Evolutionary conservation across 2,888 invertebrate genomes (phyloP).

Genomic region (Gandaritis pyraliata): DNA sequence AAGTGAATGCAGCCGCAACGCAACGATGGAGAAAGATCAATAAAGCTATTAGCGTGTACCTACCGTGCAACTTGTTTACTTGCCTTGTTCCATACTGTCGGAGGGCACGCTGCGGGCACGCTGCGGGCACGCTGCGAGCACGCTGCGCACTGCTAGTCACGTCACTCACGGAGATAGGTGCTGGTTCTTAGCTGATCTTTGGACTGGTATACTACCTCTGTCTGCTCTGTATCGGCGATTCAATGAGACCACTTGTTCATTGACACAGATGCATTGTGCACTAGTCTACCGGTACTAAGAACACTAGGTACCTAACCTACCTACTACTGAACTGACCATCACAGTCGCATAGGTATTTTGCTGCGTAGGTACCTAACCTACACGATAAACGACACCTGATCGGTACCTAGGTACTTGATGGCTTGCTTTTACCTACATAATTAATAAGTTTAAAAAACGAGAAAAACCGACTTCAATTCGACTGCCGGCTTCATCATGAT

Average conservation of each 20-base stretch:
- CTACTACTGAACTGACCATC: slow-evolving; percentile 1
- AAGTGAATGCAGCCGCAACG: no score
- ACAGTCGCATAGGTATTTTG: background rate
- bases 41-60: slow-evolving; percentile 9
- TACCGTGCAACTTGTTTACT: background rate
- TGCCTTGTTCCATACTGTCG: no score
- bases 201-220: no score
- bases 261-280: background rate
- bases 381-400: slow-evolving; percentile 1
- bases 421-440: background rate
- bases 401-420: background rate
- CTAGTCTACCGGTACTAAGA: background rate
- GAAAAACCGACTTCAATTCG: no score
- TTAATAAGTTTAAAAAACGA: no score
- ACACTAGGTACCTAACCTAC: no score
- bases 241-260: slow-evolving; percentile 2
- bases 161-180: no score
- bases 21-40: background rate
- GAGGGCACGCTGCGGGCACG: no score
- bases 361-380: background rate
- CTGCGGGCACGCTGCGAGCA: no score
- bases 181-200: no score
- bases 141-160: no score
- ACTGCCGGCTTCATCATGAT: no score
- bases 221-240: background rate